Percentiles rank a stretch among this genome's conserved stretches.
These are phyloP conservation scores for Coranthus polyacanthus DNA, from an alignment of 2,797 vertebrate genomes.

Conservation along the genomic window DNA sequence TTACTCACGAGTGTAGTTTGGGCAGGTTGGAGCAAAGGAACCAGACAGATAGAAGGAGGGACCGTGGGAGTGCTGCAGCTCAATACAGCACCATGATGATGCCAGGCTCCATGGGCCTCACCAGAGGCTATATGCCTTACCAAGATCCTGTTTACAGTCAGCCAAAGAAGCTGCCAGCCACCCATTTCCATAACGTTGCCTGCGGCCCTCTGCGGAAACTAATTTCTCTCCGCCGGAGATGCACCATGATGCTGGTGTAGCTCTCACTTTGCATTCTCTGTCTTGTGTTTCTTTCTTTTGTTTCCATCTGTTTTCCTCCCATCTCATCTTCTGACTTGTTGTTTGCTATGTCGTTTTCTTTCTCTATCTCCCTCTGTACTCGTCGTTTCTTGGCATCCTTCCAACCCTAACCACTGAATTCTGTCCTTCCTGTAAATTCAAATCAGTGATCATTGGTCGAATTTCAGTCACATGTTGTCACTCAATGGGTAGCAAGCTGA, in stretches of 20 bases:
- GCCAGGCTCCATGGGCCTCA: constrained; percentile 79
- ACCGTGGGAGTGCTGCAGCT: constrained; percentile 70
- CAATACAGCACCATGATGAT: constrained; percentile 45
- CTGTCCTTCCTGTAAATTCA: constrained; percentile 31
- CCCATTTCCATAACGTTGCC: constrained; percentile 86
- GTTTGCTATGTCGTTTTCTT: constrained; percentile 23
- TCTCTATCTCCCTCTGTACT: constrained; percentile 5
- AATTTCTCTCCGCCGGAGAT: constrained; percentile 79
- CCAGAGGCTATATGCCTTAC: constrained; percentile 88
- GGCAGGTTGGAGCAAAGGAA: constrained; percentile 80
- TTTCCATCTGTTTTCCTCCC: constrained; percentile 52
- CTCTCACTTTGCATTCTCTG: constrained; percentile 73
- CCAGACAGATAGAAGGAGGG: constrained; percentile 68
- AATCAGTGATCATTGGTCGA: constrained; percentile 16
- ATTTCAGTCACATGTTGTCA: constrained; percentile 28
- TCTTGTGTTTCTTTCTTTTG: constrained; percentile 70
- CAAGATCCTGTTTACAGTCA: constrained; percentile 90
- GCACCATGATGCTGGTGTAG: constrained; percentile 58
- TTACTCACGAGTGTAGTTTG: constrained; percentile 78
- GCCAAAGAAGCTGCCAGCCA: constrained; percentile 86
- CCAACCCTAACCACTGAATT: constrained; percentile 18
- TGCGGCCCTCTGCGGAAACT: constrained; percentile 81
- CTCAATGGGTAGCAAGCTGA: constrained; percentile 10
- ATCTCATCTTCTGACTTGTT: constrained; percentile 52
- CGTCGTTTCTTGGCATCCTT: constrained; percentile 35